Base-by-base conservation (phyloP, 1,140 invertebrate species). In the Penaeus chinensis region DNA sequence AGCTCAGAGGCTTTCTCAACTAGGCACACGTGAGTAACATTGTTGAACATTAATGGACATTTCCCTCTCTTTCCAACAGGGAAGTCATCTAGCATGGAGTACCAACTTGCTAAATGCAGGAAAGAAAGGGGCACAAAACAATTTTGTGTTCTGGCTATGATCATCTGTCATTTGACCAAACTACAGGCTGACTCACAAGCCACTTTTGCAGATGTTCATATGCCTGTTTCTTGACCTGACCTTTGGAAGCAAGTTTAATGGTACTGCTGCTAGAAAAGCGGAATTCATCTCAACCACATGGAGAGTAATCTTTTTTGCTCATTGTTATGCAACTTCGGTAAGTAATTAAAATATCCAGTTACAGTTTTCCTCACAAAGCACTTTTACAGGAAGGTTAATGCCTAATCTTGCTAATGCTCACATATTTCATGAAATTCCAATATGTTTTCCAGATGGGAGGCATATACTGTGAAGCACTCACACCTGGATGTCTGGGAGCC, bases 241-340 rank as follows among this genome's bases (percentile, higher is more conserved):
- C 86, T 82, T 76, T 82, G 66, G 80, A 87, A 65, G 66, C 66
- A 87, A 76, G 80, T 82, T 76, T 65, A 87, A 71, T 87, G 76
- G 60, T 37, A 78, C 86, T 65, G 86, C 77, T 83, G 74, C 61
- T 54, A 81, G 80, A 76, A 66, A 62, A 60, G 37, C 77, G 60
- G 62, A 42, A 61, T 62, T 76, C 84, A 79, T 74, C 86, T 77
- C 79, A 82, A 81, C 86, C 86, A 81, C 65, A 82, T 83, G 86
- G 86, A 87, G 80, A 87, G 86, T 87, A 87, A 87, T 81, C 86
- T 87, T 77, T 87, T 87, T 82, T 80, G 86, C 74, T 87, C 86
- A 82, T 87, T 87, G 81, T 87, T 82, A 83, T 87, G 74, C 69
- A 63, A 47, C 61, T 63, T 77, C 71, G 86, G 86, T 87, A 87